Evolutionary conservation across 2,888 invertebrate species (phyloP).

Genomic region (Digitonthophagus gazella): DNA sequence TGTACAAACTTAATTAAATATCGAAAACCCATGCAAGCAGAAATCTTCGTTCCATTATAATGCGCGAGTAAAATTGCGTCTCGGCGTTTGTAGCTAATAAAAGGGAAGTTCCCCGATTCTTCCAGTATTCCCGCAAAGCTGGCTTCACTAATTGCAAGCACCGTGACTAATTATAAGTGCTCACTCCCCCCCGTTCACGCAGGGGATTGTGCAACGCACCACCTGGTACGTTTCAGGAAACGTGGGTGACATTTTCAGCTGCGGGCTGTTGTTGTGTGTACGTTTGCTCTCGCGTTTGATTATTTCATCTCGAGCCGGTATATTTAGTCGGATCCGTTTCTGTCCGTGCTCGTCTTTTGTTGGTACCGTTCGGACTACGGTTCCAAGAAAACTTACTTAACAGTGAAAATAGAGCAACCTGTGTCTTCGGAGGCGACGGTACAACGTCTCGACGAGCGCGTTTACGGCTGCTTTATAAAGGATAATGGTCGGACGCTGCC

Average conservation of each 20-base stretch:
- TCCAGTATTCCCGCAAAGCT: not conserved
- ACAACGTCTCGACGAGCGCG: constrained; percentile 1
- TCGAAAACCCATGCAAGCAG: not conserved
- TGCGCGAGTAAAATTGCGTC: not conserved
- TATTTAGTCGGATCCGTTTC: not conserved
- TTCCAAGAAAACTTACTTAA: constrained; percentile 17
- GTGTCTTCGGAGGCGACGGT: not conserved
- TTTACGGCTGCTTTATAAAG: constrained; percentile 9
- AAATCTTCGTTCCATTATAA: not conserved
- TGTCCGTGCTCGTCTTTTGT: constrained; percentile 2
- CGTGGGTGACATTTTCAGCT: not conserved
- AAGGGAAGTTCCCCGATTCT: constrained; percentile 8
- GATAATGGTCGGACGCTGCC: constrained; percentile 8
- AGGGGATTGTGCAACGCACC: constrained; percentile 4
- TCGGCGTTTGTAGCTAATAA: not conserved
- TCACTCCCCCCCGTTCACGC: constrained; percentile 3
- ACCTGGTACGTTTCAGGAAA: constrained; percentile 6
- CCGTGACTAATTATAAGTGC: constrained; percentile 9
- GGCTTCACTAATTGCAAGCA: constrained; percentile 9
- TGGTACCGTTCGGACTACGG: not conserved
- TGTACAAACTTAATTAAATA: not conserved
- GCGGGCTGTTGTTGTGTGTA: not conserved
- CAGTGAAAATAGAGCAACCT: constrained; percentile 8
- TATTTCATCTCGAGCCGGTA: not conserved
- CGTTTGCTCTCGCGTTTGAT: not conserved